These are phyloP conservation scores for Drosophila mettleri DNA, from an alignment of 2,888 invertebrate genomes.

Conservation along the genomic window DNA sequence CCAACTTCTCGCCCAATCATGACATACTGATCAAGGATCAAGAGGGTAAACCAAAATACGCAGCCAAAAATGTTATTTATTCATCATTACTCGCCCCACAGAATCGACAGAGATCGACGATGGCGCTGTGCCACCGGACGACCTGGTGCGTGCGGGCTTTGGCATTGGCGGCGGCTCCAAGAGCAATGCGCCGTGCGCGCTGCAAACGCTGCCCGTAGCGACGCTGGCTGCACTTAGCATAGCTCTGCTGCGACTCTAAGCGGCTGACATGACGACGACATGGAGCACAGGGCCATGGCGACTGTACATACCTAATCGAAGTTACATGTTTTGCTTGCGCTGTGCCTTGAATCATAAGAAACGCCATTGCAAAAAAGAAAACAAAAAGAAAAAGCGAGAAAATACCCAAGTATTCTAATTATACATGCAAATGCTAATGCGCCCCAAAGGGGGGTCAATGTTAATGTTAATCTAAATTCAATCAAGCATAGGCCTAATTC, in stretches of 20 bases:
- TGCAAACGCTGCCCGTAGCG: slow-evolving; percentile 6
- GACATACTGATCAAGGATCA: slow-evolving; percentile 68
- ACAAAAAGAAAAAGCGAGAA: not conserved
- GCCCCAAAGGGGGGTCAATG: slow-evolving; percentile 59
- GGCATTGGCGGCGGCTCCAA: slow-evolving; percentile 34
- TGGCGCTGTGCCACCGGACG: slow-evolving; percentile 65
- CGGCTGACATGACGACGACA: not conserved
- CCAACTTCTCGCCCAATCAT: slow-evolving; percentile 80
- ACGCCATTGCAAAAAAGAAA: slow-evolving; percentile 35
- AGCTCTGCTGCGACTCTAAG: slow-evolving; percentile 55
- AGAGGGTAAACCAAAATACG: slow-evolving; percentile 41
- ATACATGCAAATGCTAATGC: slow-evolving; percentile 71
- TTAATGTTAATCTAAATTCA: slow-evolving; percentile 58
- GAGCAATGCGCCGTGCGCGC: slow-evolving; percentile 6
- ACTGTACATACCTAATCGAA: slow-evolving; percentile 52
- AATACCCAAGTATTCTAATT: slow-evolving; percentile 76
- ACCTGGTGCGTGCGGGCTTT: slow-evolving; percentile 72
- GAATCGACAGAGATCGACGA: slow-evolving; percentile 38
- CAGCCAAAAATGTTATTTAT: not conserved
- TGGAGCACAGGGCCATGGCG: not conserved
- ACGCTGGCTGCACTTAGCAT: slow-evolving; percentile 26
- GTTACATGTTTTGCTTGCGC: slow-evolving; percentile 32
- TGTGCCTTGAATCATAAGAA: slow-evolving; percentile 46
- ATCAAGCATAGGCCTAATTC: slow-evolving; percentile 52
- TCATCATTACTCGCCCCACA: not conserved